Base-by-base conservation (phyloP, 2,797 vertebrate genomes). In the Myripristis murdjan region DNA sequence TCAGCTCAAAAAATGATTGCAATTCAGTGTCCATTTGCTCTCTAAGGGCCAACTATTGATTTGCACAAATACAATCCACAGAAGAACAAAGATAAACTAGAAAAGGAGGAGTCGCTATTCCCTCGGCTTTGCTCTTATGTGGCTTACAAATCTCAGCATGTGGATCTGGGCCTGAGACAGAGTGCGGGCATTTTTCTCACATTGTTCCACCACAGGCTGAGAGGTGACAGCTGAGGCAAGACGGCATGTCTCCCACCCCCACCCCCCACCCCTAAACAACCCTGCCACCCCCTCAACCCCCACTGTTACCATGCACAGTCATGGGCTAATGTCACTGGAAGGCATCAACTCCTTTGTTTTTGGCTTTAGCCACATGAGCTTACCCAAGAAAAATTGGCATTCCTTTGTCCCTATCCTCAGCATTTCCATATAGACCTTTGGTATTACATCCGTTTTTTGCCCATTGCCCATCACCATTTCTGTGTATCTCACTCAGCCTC, bases 211-310 rank as follows among this genome's bases (percentile, higher is more conserved):
- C 76, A 64, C 65, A 18, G 62, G 49, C 73, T 83, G 59, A 55
- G 63, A 70, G 77, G 73, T 89, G 89, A 91, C 91, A 92, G 88
- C 86, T 88, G 83, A 86, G 85, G 85, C 82, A 84, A 79, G 84
- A 75, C 72, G 60, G 55, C 15, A 12, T 47, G 44, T 39, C 52
- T 65, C 28, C 55, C 70, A 73, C 39, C 41, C n/a, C n/a, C n/a
- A n/a, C n/a, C n/a, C n/a, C n/a, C n/a, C n/a, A n/a, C n/a, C n/a
- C n/a, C n/a, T n/a, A n/a, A n/a, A n/a, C n/a, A n/a, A n/a, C n/a
- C n/a, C n/a, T n/a, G n/a, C n/a, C n/a, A n/a, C n/a, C n/a, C n/a
- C n/a, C n/a, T n/a, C n/a, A n/a, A n/a, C 78, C 63, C 74, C 72
- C 69, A 54, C 68, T 20, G 66, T 58, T 61, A 77, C 54, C 68